Conservation (phyloP, 2,888 invertebrate genomes). For the Axea sp. region DNA sequence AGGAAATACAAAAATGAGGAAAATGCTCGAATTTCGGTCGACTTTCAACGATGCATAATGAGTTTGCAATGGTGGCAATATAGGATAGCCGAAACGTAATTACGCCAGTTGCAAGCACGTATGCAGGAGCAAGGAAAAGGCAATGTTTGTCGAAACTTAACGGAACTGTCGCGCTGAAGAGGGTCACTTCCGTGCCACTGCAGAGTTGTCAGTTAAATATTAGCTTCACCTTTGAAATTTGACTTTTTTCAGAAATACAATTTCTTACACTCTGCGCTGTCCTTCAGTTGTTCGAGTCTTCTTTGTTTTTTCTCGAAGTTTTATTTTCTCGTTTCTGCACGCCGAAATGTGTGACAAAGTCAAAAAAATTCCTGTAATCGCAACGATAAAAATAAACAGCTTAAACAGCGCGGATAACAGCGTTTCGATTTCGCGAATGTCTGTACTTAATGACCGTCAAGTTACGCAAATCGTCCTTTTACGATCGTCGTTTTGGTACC, state of each 20-base stretch:
- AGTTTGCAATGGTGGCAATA: constrained; percentile 28
- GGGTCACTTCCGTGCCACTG: constrained; percentile 53
- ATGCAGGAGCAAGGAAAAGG: constrained; percentile 27
- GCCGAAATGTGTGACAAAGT: constrained; percentile 6
- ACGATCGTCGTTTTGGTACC: constrained; percentile 50
- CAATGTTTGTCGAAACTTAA: constrained; percentile 51
- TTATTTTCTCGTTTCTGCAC: no score
- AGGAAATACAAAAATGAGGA: constrained; percentile 8
- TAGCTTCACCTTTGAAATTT: constrained; percentile 19
- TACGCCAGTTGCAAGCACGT: constrained; percentile 17
- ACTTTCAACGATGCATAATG: constrained; percentile 28
- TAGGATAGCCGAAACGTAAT: constrained; percentile 28
- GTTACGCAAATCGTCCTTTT: constrained; percentile 58
- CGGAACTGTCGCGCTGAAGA: constrained; percentile 42
- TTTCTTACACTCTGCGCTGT: neutral
- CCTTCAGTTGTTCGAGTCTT: no score
- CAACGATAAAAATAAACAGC: constrained; percentile 31
- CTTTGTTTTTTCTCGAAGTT: no score
- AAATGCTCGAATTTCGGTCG: constrained; percentile 5
- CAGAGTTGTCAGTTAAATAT: no score
- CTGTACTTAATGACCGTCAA: constrained; percentile 33
- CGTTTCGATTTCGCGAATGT: constrained; percentile 13
- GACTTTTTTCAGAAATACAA: constrained; percentile 29
- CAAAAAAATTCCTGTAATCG: constrained; percentile 12
- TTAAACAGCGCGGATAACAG: constrained; percentile 3